Conservation (phyloP, 2,888 invertebrate species). For the Tetanocera ferruginea region DNA sequence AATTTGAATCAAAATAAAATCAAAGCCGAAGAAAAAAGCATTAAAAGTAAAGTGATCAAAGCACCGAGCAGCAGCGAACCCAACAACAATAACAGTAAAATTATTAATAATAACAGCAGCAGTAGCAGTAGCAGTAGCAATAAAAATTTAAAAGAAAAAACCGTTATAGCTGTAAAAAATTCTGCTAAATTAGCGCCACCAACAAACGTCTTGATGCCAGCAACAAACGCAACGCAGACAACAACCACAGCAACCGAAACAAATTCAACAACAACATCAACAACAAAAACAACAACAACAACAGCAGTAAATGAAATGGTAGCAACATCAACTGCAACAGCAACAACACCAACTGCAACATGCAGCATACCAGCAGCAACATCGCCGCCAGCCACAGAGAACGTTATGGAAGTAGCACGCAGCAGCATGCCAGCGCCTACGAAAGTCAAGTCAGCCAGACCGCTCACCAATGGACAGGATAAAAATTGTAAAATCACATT, state of each 20-base stretch:
- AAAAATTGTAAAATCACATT: constrained; percentile 60
- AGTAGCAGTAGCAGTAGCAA: constrained; percentile 33
- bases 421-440: constrained; percentile 66
- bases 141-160: constrained; percentile 23
- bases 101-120: constrained; percentile 9
- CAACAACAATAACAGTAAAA: constrained; percentile 11
- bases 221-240: neutral
- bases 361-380: constrained; percentile 46
- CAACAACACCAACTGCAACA: constrained; percentile 50
- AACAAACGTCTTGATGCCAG: neutral
- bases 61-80: constrained; percentile 24
- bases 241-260: constrained; percentile 21
- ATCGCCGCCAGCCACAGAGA: constrained; percentile 36
- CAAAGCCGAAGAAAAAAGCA: constrained; percentile 11
- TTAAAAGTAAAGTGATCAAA: constrained; percentile 8
- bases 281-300: constrained; percentile 43
- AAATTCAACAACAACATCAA: constrained; percentile 7
- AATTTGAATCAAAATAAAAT: constrained; percentile 16
- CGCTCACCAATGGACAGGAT: constrained; percentile 71
- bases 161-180: constrained; percentile 15
- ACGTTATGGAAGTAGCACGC: constrained; percentile 47
- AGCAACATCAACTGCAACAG: constrained; percentile 31
- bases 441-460: constrained; percentile 71
- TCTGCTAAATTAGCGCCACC: neutral
- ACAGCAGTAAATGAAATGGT: constrained; percentile 41